phyloP scores from a whole-genome alignment of 2,888 invertebrate genomes.

The Latrodectus hesperus region DNA sequence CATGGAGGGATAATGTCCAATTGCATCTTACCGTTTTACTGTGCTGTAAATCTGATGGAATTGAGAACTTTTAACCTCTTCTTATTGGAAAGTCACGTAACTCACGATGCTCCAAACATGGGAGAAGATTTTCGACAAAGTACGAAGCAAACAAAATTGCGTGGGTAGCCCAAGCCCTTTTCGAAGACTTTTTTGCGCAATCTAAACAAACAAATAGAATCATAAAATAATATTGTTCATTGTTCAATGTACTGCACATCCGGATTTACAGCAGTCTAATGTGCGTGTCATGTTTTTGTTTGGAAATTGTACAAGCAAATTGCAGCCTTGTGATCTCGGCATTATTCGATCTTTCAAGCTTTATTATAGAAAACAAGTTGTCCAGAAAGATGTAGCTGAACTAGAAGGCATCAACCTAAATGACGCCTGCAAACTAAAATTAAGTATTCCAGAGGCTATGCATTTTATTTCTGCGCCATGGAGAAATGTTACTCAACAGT shows the following conservation, averaged over 20 bases:
- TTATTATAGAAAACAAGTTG: constrained; percentile 17
- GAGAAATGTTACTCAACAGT: constrained; percentile 10
- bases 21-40: constrained; percentile 10
- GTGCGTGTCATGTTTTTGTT: constrained; percentile 8
- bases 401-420: constrained; percentile 13
- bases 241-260: background rate
- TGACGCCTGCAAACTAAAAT: constrained; percentile 21
- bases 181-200: constrained; percentile 13
- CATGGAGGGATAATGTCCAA: constrained; percentile 1
- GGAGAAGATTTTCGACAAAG: constrained; percentile 6
- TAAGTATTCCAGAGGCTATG: constrained; percentile 14
- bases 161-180: constrained; percentile 6
- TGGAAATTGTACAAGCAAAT: background rate
- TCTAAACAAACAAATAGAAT: constrained; percentile 21
- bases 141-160: constrained; percentile 24
- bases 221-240: background rate
- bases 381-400: constrained; percentile 20
- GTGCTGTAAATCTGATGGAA: constrained; percentile 16
- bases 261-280: constrained; percentile 10
- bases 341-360: constrained; percentile 17
- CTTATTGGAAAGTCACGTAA: constrained; percentile 5
- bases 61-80: background rate
- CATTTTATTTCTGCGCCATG: constrained; percentile 14
- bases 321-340: constrained; percentile 10
- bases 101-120: constrained; percentile 19